phyloP scores from a whole-genome alignment of 1,140 invertebrate species.

The Pomacea maculata region DNA sequence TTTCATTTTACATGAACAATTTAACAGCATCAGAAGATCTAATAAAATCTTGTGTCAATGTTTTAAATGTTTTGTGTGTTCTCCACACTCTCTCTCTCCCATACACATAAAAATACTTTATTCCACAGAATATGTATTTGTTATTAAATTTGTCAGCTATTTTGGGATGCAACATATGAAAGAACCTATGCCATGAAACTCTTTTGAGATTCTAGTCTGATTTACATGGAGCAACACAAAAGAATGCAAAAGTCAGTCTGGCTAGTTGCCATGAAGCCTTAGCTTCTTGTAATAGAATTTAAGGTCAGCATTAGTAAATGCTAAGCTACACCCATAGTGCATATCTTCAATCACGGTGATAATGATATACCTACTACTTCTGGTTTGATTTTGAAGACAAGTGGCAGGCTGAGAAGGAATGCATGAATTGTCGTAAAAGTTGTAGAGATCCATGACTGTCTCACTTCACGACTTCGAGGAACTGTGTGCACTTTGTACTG shows the following conservation, averaged over 20 bases:
- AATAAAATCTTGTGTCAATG: slow-evolving; percentile 3
- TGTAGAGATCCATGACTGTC: slow-evolving; percentile 84
- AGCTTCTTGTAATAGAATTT: too few species aligned
- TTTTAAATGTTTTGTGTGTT: slow-evolving; percentile 1
- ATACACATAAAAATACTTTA: too few species aligned
- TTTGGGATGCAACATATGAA: too few species aligned
- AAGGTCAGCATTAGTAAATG: too few species aligned
- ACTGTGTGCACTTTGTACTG: slow-evolving; percentile 73
- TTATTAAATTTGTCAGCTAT: too few species aligned
- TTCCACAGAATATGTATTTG: neutral
- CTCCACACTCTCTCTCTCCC: neutral
- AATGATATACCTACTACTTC: slow-evolving; percentile 70
- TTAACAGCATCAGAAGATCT: neutral
- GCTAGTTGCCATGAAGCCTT: too few species aligned
- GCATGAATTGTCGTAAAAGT: slow-evolving; percentile 81
- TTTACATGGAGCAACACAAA: too few species aligned
- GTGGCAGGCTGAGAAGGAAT: slow-evolving; percentile 73
- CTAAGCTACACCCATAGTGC: too few species aligned
- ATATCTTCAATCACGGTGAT: neutral
- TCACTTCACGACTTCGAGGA: slow-evolving; percentile 85
- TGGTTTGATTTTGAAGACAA: slow-evolving; percentile 78
- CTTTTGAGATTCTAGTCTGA: too few species aligned
- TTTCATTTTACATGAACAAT: neutral
- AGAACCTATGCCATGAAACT: too few species aligned
- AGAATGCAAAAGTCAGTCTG: too few species aligned